These are phyloP conservation scores for Polyodon spathula DNA, from an alignment of 2,113 vertebrate species.

Conservation along the genomic window DNA sequence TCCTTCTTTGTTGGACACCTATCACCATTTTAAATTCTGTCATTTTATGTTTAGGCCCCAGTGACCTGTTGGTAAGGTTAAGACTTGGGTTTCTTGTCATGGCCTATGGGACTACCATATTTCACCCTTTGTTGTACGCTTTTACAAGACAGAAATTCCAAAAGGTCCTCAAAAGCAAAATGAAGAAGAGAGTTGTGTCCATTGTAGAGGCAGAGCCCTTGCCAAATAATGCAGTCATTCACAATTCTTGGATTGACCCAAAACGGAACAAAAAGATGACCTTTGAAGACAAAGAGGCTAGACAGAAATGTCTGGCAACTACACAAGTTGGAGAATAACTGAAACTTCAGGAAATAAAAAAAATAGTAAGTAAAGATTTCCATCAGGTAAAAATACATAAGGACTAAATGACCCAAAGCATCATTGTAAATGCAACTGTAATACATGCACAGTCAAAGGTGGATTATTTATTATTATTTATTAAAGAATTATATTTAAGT, in stretches of 20 bases:
- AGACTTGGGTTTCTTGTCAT: slow-evolving; percentile 95
- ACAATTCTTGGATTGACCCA: slow-evolving; percentile 97
- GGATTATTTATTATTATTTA: slow-evolving; percentile 64
- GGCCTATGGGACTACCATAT: slow-evolving; percentile 97
- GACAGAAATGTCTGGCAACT: slow-evolving; percentile 83
- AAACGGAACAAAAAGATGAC: slow-evolving; percentile 90
- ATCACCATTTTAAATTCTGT: slow-evolving; percentile 93
- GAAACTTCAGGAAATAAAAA: slow-evolving; percentile 6
- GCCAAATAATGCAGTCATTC: slow-evolving; percentile 90
- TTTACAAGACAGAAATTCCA: slow-evolving; percentile 98
- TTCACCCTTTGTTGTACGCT: slow-evolving; percentile 92
- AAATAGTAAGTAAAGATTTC: slow-evolving; percentile 33
- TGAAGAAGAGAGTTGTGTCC: slow-evolving; percentile 97
- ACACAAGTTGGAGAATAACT: slow-evolving; percentile 51
- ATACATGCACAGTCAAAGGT: slow-evolving; percentile 36
- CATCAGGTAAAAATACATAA: slow-evolving; percentile 32
- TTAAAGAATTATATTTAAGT: slow-evolving; percentile 45
- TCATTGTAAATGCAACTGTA: slow-evolving; percentile 15
- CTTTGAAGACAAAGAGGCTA: slow-evolving; percentile 79
- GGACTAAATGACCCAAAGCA: slow-evolving; percentile 51
- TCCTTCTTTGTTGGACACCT: slow-evolving; percentile 96
- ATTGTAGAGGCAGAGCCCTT: slow-evolving; percentile 92
- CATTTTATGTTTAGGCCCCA: slow-evolving; percentile 86
- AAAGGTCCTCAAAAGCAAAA: slow-evolving; percentile 96
- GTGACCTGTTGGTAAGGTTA: slow-evolving; percentile 83